Evolutionary conservation across 2,113 vertebrate species (phyloP), one percentile per base, ranked within the genome.

Genomic region (Steatornis caripensis): DNA sequence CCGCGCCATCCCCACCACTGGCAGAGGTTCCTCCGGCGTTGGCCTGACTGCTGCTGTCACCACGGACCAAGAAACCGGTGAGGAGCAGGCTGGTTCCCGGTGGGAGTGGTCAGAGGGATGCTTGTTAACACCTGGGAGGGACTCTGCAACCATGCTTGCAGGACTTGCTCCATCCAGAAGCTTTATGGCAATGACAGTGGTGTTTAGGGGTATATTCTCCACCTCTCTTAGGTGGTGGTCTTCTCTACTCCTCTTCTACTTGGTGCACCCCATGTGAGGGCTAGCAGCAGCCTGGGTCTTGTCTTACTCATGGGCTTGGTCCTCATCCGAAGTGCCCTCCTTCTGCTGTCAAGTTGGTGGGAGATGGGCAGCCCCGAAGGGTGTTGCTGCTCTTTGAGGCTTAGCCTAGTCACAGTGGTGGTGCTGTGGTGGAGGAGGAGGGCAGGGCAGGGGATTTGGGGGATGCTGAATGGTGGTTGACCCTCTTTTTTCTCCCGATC

Each of bases 11-110:
- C 96, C 99, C 88, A 99, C 99, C 88, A 99, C 99, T 0, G 99
- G 99, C 29, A 98, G 99, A n/a, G 99, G 99, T n/a, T 99, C 99
- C 21, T 99, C 99, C 0, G 99, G 99, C 0, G 99, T 99, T 12
- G 99, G 99, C 75, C 97, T 99, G 75, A 99, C 99, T 0, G 99
- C 99, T 1, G 99, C 99, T 0, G 99, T 99, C 95, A 99, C 99
- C 93, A 99, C 99, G 0, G 99, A 99, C 96, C 99, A 99, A 95
- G 99, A 99, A 97, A 99, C 99, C 0, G 99, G 99, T 99, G 97
- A 96, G 97, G 39, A 36, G 1, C 4, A 8, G 15, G 8, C 26
- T 54, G 53, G 41, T 30, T 77, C 49, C 36, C 2, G 2, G 10
- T 75, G 64, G 46, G 32, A 84, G 15, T n/a, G 29, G 6, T 3